Evolutionary conservation across 2,113 vertebrate genomes (phyloP).

Genomic region (Pipra filicauda): DNA sequence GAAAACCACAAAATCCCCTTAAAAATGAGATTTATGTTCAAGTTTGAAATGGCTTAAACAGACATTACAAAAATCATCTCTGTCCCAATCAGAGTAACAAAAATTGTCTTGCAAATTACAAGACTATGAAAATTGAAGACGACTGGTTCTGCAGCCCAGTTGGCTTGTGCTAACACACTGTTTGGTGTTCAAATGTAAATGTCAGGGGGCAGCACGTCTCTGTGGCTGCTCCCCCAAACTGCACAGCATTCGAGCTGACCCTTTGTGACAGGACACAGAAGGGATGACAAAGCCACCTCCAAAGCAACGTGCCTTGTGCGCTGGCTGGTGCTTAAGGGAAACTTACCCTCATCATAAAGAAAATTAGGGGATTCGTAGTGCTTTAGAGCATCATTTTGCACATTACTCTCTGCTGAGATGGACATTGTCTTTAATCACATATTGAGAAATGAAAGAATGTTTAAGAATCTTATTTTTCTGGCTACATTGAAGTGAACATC

Average conservation of each 20-base stretch:
- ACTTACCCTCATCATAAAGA: neutral
- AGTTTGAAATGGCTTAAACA: slow-evolving; percentile 43
- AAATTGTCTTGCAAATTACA: slow-evolving; percentile 30
- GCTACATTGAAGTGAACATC: neutral
- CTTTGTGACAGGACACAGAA: neutral
- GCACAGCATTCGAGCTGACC: neutral
- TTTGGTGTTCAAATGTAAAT: neutral
- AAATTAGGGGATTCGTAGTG: neutral
- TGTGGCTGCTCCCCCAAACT: neutral
- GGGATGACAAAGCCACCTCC: neutral
- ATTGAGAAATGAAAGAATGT: neutral
- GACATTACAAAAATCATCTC: neutral
- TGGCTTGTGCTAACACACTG: neutral
- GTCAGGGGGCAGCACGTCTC: neutral
- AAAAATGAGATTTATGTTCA: slow-evolving; percentile 49
- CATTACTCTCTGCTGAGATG: neutral
- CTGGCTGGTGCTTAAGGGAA: neutral
- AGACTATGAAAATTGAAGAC: slow-evolving; percentile 23
- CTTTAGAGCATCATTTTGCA: neutral
- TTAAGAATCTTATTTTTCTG: neutral
- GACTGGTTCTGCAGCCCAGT: neutral
- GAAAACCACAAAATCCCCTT: slow-evolving; percentile 62
- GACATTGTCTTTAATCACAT: neutral
- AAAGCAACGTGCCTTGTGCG: neutral
- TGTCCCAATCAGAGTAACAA: slow-evolving; percentile 15